These are phyloP conservation scores for Styela plicata DNA, from an alignment of 23 tunicate genomes.

Conservation along the genomic window DNA sequence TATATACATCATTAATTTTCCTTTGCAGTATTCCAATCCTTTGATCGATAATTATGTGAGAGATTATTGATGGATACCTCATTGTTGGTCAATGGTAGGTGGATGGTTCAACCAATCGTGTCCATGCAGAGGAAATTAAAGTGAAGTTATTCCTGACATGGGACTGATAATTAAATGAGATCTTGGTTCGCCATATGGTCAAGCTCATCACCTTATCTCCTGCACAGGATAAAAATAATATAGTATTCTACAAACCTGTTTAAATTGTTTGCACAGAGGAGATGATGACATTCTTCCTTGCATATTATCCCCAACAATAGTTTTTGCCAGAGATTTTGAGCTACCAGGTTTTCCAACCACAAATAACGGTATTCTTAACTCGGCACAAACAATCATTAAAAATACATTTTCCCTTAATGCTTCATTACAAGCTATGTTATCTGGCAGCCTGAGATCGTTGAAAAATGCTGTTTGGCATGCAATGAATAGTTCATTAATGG, in stretches of 20 bases:
- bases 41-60: no score
- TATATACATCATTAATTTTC: no score
- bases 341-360: constrained; percentile 79
- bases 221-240: no score
- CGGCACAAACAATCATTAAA: constrained; percentile 61
- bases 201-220: no score
- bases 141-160: no score
- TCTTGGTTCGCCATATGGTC: no score
- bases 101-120: no score
- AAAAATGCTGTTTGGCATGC: constrained; percentile 57
- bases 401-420: constrained; percentile 68
- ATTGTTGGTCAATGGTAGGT: no score
- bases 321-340: constrained; percentile 75
- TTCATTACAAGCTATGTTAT: constrained; percentile 68
- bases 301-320: constrained; percentile 66
- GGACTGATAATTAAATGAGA: no score
- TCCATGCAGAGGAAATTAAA: no score
- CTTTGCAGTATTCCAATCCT: no score
- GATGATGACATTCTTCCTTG: constrained; percentile 47
- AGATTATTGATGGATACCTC: no score
- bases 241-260: constrained; percentile 42
- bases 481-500: constrained; percentile 29
- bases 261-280: constrained; percentile 39
- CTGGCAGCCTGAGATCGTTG: constrained; percentile 31
- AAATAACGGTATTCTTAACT: constrained; percentile 58